A percentile compares a stretch with the other conserved stretches of the same genome.
Conservation (phyloP, 2,888 invertebrate species). For the Xestoiulus laeticollis region DNA sequence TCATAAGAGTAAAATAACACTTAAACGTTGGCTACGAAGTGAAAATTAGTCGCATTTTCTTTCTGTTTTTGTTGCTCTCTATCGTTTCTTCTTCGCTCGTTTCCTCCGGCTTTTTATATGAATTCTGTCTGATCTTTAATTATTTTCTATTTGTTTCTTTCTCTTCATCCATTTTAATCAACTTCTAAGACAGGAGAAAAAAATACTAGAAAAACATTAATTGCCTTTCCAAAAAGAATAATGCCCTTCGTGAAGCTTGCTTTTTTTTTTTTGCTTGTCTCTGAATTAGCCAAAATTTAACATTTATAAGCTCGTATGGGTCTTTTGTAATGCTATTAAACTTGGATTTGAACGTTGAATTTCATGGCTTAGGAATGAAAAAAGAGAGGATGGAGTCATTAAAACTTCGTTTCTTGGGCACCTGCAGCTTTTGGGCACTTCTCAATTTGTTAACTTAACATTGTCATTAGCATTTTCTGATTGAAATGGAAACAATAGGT, state of each 20-base stretch:
- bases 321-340: not conserved
- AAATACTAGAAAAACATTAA: not conserved
- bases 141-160: constrained; percentile 36
- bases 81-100: not conserved
- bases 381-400: not conserved
- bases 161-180: constrained; percentile 19
- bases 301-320: not conserved
- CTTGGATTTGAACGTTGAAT: not conserved
- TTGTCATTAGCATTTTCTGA: not conserved
- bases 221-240: constrained; percentile 25
- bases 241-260: not conserved
- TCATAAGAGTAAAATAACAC: constrained; percentile 35
- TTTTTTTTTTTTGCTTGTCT: not conserved
- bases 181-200: not conserved
- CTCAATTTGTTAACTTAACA: not conserved
- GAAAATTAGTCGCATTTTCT: constrained; percentile 30
- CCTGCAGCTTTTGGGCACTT: not conserved
- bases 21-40: constrained; percentile 8
- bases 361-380: not conserved
- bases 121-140: constrained; percentile 35
- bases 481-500: not conserved
- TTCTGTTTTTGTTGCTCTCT: not conserved
- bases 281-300: not conserved
- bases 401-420: not conserved
- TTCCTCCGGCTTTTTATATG: constrained; percentile 27